These are phyloP conservation scores for Furcifer pardalis DNA, from an alignment of 2,797 vertebrate species.

Conservation along the genomic window DNA sequence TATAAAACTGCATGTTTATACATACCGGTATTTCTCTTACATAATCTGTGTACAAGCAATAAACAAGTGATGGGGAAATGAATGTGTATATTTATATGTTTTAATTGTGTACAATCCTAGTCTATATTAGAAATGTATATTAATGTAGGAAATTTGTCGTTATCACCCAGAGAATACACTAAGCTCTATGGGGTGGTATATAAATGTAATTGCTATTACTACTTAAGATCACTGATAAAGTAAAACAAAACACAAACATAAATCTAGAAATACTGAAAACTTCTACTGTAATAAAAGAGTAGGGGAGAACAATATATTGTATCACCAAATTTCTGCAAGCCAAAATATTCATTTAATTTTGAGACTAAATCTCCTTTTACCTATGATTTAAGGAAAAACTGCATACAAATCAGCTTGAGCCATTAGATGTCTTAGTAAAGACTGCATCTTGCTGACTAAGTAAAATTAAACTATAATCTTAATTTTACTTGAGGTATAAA, in stretches of 20 bases:
- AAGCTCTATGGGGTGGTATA: no score
- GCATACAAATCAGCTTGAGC: slow-evolving; percentile 42
- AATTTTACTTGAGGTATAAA: slow-evolving; percentile 9
- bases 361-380: slow-evolving; percentile 55
- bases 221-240: neutral
- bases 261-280: neutral
- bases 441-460: slow-evolving; percentile 11
- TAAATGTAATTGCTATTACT: no score
- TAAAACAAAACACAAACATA: slow-evolving; percentile 11
- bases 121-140: slow-evolving; percentile 12
- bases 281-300: slow-evolving; percentile 32
- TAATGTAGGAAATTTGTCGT: slow-evolving; percentile 4
- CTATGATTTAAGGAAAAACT: slow-evolving; percentile 64
- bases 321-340: slow-evolving; percentile 63
- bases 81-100: neutral
- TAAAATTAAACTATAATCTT: neutral
- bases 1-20: neutral
- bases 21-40: neutral
- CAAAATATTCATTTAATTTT: slow-evolving; percentile 59
- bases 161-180: no score
- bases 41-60: neutral
- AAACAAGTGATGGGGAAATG: neutral
- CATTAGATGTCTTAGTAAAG: slow-evolving; percentile 32
- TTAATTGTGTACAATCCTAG: slow-evolving; percentile 4
- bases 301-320: slow-evolving; percentile 35